Percentiles rank a stretch among this genome's conserved stretches.
phyloP scores from a whole-genome alignment of 1,140 invertebrate species.

The Drosophila sproati region DNA sequence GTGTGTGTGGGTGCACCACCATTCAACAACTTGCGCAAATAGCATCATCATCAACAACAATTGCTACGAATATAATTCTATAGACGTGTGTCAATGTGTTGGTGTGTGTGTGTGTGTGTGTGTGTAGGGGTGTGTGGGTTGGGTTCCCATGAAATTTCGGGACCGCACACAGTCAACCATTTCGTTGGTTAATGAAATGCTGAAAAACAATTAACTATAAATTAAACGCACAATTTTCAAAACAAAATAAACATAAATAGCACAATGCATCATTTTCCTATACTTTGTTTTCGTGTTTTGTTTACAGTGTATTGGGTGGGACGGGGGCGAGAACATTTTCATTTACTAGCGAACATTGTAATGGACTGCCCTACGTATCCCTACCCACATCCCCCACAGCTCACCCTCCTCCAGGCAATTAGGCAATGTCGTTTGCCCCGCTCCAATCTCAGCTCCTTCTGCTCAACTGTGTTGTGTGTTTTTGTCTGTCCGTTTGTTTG shows the following conservation, averaged over 20 bases:
- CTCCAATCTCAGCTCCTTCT: conserved; percentile 25
- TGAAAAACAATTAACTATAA: conserved; percentile 82
- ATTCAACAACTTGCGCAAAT: conserved; percentile 73
- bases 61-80: conserved; percentile 54
- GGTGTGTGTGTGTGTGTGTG: conserved; percentile 6
- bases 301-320: conserved; percentile 45
- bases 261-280: conserved; percentile 57
- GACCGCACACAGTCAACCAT: conserved; percentile 74
- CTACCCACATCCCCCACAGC: conserved; percentile 6
- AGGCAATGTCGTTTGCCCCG: conserved; percentile 66
- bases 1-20: conserved; percentile 47
- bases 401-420: conserved; percentile 50
- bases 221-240: conserved; percentile 82
- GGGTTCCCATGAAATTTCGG: conserved; percentile 64
- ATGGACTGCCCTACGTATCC: conserved; percentile 6
- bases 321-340: conserved; percentile 47
- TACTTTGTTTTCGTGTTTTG: conserved; percentile 56
- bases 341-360: conserved; percentile 45
- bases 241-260: conserved; percentile 82
- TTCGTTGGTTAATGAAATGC: conserved; percentile 73
- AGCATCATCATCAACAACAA: conserved; percentile 49
- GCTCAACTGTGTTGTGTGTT: background rate
- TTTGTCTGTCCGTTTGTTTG: background rate
- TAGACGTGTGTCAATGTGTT: conserved; percentile 4
- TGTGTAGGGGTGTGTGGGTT: conserved; percentile 16